Evolutionary conservation across 1,140 invertebrate genomes (phyloP).

Genomic region (Pentalonia nigronervosa): DNA sequence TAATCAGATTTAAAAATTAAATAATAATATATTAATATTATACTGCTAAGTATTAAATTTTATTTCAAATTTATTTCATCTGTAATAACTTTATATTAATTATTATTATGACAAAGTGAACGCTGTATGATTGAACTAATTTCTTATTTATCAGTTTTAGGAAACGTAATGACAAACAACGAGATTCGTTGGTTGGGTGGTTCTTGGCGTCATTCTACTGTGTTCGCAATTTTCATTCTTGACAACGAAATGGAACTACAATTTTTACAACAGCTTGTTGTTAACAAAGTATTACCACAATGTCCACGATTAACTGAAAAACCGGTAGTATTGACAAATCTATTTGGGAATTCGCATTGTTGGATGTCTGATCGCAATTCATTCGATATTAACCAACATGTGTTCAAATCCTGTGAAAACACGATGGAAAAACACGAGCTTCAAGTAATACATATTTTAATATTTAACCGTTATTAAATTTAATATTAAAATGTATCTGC

Average conservation of each 20-base stretch:
- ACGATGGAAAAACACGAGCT: slow-evolving; percentile 36
- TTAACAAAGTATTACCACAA: slow-evolving; percentile 65
- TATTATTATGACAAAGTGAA: background rate
- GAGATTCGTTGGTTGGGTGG: slow-evolving; percentile 67
- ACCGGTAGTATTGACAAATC: slow-evolving; percentile 39
- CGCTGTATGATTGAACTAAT: background rate
- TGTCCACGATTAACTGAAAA: slow-evolving; percentile 65
- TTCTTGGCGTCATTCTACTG: slow-evolving; percentile 64
- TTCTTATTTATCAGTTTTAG: slow-evolving; percentile 28
- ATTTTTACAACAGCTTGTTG: slow-evolving; percentile 65
- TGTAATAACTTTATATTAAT: background rate
- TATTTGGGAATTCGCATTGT: slow-evolving; percentile 59
- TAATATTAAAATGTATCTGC: background rate
- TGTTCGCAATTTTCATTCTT: slow-evolving; percentile 67
- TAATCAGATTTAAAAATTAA: no score
- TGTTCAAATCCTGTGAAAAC: background rate
- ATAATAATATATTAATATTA: background rate
- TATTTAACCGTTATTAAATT: background rate
- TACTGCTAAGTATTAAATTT: no score
- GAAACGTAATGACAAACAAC: slow-evolving; percentile 61
- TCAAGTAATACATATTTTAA: background rate
- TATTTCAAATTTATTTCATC: background rate
- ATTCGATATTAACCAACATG: slow-evolving; percentile 68
- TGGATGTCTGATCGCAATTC: slow-evolving; percentile 66
- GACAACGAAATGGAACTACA: slow-evolving; percentile 66